A percentile compares a stretch with the other conserved stretches of the same genome.
Conservation (phyloP, 1,140 invertebrate species). For the Drosophila kanapiae region DNA sequence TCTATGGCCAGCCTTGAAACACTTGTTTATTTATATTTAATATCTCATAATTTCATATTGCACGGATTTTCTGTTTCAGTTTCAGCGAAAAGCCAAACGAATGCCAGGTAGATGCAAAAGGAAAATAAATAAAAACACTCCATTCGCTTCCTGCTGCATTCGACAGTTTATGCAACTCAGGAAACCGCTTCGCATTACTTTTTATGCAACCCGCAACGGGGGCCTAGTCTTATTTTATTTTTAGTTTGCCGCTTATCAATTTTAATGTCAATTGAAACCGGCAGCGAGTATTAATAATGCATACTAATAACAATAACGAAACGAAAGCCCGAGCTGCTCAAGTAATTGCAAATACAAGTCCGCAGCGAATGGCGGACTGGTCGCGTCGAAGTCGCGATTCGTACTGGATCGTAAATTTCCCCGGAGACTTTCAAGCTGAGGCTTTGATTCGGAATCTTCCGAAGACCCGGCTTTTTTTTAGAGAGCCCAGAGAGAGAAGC, state of each 20-base stretch:
- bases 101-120: slow-evolving; percentile 23
- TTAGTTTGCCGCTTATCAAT: slow-evolving; percentile 73
- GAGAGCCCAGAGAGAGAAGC: background rate
- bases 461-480: slow-evolving; percentile 43
- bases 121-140: slow-evolving; percentile 28
- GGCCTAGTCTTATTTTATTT: slow-evolving; percentile 54
- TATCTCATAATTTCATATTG: slow-evolving; percentile 43
- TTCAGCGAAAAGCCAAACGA: slow-evolving; percentile 4
- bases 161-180: slow-evolving; percentile 77
- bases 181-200: slow-evolving; percentile 77
- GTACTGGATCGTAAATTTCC: slow-evolving; percentile 61
- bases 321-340: background rate
- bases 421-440: slow-evolving; percentile 7
- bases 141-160: slow-evolving; percentile 71
- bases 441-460: slow-evolving; percentile 25
- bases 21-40: slow-evolving; percentile 34
- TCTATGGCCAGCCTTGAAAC: slow-evolving; percentile 66
- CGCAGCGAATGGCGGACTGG: slow-evolving; percentile 48
- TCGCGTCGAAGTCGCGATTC: slow-evolving; percentile 59
- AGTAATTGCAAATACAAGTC: slow-evolving; percentile 1
- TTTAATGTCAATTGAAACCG: slow-evolving; percentile 70
- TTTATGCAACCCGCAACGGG: slow-evolving; percentile 70
- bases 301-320: slow-evolving; percentile 49
- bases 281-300: slow-evolving; percentile 46
- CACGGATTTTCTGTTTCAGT: slow-evolving; percentile 20